Conservation (phyloP, 2,113 vertebrate species). For the Eurystomus gularis region DNA sequence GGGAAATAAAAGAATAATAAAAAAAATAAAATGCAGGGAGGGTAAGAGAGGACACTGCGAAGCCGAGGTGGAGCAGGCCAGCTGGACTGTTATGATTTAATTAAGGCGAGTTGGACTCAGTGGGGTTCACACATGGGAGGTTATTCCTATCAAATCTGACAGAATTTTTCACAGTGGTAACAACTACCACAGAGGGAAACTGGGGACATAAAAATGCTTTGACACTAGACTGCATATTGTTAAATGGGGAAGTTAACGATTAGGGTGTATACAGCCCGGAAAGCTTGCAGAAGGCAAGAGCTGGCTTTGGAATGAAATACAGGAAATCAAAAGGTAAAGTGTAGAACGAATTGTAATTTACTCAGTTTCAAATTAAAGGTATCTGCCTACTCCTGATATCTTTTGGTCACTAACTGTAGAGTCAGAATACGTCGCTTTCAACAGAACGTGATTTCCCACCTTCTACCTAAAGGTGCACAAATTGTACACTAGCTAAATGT, state of each 20-base stretch:
- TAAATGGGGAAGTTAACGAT: neutral
- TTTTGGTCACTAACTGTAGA: neutral
- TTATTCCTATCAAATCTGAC: slow-evolving; percentile 43
- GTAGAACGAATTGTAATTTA: neutral
- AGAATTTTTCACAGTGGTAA: slow-evolving; percentile 47
- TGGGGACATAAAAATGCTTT: neutral
- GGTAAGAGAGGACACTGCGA: slow-evolving; percentile 7
- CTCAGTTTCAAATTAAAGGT: neutral
- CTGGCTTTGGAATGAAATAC: neutral
- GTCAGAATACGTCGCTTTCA: neutral
- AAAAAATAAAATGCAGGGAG: neutral
- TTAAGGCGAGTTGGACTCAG: slow-evolving; percentile 41
- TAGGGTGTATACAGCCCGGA: neutral
- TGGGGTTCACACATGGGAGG: slow-evolving; percentile 56
- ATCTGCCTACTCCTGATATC: neutral
- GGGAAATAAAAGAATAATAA: neutral
- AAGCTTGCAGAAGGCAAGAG: neutral
- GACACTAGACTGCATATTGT: neutral
- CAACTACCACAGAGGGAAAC: slow-evolving; percentile 17
- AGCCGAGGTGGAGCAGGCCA: neutral
- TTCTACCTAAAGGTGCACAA: neutral
- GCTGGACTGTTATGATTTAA: slow-evolving; percentile 64
- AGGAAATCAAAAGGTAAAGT: neutral
- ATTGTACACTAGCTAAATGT: neutral
- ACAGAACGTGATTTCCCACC: neutral